These are phyloP conservation scores for Ectobius pallidus DNA, from an alignment of 2,888 invertebrate species.

Conservation along the genomic window DNA sequence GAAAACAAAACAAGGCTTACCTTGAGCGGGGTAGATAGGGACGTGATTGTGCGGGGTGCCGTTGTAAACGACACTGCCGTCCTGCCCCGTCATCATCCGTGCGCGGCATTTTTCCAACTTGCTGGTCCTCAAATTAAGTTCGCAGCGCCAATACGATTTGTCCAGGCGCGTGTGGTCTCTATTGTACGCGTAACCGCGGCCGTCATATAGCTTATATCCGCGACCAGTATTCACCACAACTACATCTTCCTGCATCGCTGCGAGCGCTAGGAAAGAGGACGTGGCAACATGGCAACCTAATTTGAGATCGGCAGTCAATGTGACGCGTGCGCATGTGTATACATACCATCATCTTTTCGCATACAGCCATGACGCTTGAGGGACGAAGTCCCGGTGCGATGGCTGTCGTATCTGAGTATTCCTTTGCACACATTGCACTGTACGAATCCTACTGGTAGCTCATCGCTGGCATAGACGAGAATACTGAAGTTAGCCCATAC, in stretches of 20 bases:
- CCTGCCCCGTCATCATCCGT: conserved; percentile 13
- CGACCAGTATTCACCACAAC: conserved; percentile 1
- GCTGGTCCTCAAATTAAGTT: conserved; percentile 3
- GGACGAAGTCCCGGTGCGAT: conserved; percentile 20
- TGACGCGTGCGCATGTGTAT: background rate
- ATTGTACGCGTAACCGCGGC: background rate
- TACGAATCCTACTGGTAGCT: background rate
- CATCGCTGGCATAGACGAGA: background rate
- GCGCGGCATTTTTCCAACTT: conserved; percentile 3
- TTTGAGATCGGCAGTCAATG: no score
- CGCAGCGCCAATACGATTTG: conserved; percentile 12
- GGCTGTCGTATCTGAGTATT: conserved; percentile 11
- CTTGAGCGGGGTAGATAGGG: background rate
- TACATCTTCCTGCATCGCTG: background rate
- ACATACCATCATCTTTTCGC: background rate
- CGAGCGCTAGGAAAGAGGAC: no score
- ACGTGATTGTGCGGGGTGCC: conserved; percentile 10
- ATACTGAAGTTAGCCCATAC: conserved; percentile 1
- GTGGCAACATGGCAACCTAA: no score
- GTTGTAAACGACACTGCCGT: conserved; percentile 15
- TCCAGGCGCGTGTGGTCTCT: conserved; percentile 4
- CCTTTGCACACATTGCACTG: background rate
- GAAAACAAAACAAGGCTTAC: background rate
- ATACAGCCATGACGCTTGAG: conserved; percentile 7
- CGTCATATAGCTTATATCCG: conserved; percentile 12